Percentiles rank a stretch among this genome's conserved stretches.
Evolutionary conservation across 2,888 invertebrate genomes (phyloP).

Genomic region (Adelphocoris suturalis): DNA sequence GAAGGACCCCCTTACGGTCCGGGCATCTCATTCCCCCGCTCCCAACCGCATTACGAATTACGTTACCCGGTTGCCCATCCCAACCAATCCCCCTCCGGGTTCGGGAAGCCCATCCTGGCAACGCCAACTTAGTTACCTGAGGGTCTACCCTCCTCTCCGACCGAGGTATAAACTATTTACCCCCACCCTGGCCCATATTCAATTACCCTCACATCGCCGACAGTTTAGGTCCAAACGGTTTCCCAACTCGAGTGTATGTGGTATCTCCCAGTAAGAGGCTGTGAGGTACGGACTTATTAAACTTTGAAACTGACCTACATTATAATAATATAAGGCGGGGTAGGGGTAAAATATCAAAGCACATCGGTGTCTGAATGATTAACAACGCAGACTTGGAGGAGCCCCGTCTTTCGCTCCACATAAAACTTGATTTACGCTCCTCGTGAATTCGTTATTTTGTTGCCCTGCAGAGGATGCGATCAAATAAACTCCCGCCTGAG

Average conservation of each 20-base stretch:
- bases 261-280: conserved; percentile 1
- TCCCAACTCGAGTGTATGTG: conserved; percentile 1
- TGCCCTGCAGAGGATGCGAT: background rate
- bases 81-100: conserved; percentile 43
- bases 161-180: conserved; percentile 61
- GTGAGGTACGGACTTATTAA: background rate
- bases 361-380: background rate
- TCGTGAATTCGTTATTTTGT: conserved; percentile 5
- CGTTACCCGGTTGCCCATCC: conserved; percentile 52
- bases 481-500: background rate
- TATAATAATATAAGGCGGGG: background rate
- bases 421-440: conserved; percentile 37
- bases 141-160: background rate
- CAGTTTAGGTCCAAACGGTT: conserved; percentile 45
- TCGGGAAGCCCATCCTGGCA: conserved; percentile 29
- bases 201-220: conserved; percentile 51
- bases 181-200: conserved; percentile 37
- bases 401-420: background rate
- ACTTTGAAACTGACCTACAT: conserved; percentile 11
- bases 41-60: conserved; percentile 62
- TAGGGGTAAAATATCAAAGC: background rate
- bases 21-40: conserved; percentile 35
- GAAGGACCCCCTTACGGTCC: background rate
- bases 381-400: background rate
- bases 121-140: conserved; percentile 51